A percentile compares a stretch with the other conserved stretches of the same genome.
phyloP scores from a whole-genome alignment of 2,797 vertebrate species.

The Hephaestus fuliginosus region DNA sequence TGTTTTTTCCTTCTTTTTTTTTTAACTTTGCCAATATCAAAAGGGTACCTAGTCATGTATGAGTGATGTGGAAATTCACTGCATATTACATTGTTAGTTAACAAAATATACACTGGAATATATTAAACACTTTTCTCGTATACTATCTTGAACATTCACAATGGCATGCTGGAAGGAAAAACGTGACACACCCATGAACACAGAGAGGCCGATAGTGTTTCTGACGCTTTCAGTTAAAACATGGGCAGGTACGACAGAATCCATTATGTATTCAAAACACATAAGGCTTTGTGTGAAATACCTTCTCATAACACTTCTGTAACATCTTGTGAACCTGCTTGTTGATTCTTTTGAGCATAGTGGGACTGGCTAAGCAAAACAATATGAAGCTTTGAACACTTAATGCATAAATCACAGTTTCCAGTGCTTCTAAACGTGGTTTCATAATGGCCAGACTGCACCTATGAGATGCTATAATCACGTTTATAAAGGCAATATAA shows the following conservation, averaged over 20 bases:
- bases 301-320: slow-evolving; percentile 17
- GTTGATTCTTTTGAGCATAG: slow-evolving; percentile 29
- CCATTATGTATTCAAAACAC: slow-evolving; percentile 31
- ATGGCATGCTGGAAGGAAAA: slow-evolving; percentile 55
- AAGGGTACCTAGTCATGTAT: slow-evolving; percentile 57
- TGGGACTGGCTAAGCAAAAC: slow-evolving; percentile 19
- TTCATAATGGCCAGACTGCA: slow-evolving; percentile 53
- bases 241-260: slow-evolving; percentile 16
- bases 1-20: slow-evolving; percentile 18
- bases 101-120: slow-evolving; percentile 51
- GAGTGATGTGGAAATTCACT: slow-evolving; percentile 38
- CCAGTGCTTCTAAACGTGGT: slow-evolving; percentile 59
- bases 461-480: slow-evolving; percentile 50
- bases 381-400: slow-evolving; percentile 35
- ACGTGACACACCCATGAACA: slow-evolving; percentile 30
- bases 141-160: slow-evolving; percentile 44
- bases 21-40: slow-evolving; percentile 29
- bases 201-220: slow-evolving; percentile 14
- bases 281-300: slow-evolving; percentile 52
- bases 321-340: slow-evolving; percentile 32
- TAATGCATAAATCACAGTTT: slow-evolving; percentile 58
- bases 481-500: slow-evolving; percentile 58
- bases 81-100: slow-evolving; percentile 43
- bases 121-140: slow-evolving; percentile 52
- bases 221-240: slow-evolving; percentile 3